These are phyloP conservation scores for Mormyrus iriodes DNA, from an alignment of 2,113 vertebrate genomes.

Conservation along the genomic window DNA sequence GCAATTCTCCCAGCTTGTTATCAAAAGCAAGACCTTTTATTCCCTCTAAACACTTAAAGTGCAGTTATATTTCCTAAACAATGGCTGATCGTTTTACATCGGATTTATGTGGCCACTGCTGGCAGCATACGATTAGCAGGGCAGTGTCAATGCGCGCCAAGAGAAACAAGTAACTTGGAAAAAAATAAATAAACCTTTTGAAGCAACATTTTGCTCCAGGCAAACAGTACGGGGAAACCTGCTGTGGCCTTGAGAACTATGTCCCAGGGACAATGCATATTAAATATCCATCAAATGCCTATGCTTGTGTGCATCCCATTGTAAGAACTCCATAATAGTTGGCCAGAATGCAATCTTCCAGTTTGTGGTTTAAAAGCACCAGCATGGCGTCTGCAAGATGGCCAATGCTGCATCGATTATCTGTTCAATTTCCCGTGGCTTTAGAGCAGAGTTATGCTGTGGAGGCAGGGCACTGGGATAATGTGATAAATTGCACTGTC, in stretches of 20 bases:
- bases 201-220: conserved; percentile 13
- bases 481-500: conserved; percentile 14
- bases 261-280: neutral
- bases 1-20: neutral
- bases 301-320: neutral
- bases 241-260: neutral
- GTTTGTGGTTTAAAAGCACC: conserved; percentile 12
- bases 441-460: neutral
- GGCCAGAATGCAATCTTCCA: neutral
- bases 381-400: neutral
- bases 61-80: neutral
- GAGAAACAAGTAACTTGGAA: neutral
- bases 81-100: neutral
- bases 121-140: neutral
- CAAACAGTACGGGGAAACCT: neutral
- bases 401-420: neutral
- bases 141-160: conserved; percentile 11
- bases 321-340: neutral
- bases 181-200: conserved; percentile 18
- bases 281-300: neutral
- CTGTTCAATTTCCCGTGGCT: conserved; percentile 2
- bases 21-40: neutral
- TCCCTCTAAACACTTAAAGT: neutral
- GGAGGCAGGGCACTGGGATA: conserved; percentile 1
- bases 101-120: conserved; percentile 19